A percentile compares a stretch with the other conserved stretches of the same genome.
These are phyloP conservation scores for Enteromius thamalakanensis DNA, from an alignment of 2,797 vertebrate species.

Conservation along the genomic window DNA sequence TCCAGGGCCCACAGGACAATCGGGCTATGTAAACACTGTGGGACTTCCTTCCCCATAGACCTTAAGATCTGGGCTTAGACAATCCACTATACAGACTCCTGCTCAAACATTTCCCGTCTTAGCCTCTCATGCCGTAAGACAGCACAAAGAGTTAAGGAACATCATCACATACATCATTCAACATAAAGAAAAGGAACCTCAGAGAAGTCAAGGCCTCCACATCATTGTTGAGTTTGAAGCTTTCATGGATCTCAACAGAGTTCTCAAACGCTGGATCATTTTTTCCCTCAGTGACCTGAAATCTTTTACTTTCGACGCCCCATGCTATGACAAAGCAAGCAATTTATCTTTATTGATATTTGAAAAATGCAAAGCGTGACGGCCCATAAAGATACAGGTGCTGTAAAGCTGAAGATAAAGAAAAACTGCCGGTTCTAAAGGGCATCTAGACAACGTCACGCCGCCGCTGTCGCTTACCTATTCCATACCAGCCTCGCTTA, in stretches of 20 bases:
- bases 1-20: slow-evolving; percentile 76
- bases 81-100: slow-evolving; percentile 78
- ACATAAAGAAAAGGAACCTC: background rate
- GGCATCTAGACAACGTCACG: slow-evolving; percentile 61
- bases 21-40: slow-evolving; percentile 82
- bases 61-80: slow-evolving; percentile 73
- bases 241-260: slow-evolving; percentile 23
- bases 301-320: slow-evolving; percentile 58
- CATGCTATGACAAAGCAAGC: slow-evolving; percentile 66
- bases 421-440: slow-evolving; percentile 74
- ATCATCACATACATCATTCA: slow-evolving; percentile 7
- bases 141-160: slow-evolving; percentile 66
- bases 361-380: slow-evolving; percentile 78
- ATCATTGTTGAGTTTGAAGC: slow-evolving; percentile 1
- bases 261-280: slow-evolving; percentile 35
- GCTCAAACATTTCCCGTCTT: slow-evolving; percentile 68
- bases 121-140: background rate
- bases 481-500: slow-evolving; percentile 37
- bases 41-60: slow-evolving; percentile 78
- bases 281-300: slow-evolving; percentile 45
- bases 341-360: slow-evolving; percentile 80
- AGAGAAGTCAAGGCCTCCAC: background rate
- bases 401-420: slow-evolving; percentile 60
- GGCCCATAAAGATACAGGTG: slow-evolving; percentile 70
- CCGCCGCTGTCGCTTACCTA: slow-evolving; percentile 53